These are phyloP conservation scores for Pterobdella sp. DNA, from an alignment of 2,888 invertebrate species.

Conservation along the genomic window DNA sequence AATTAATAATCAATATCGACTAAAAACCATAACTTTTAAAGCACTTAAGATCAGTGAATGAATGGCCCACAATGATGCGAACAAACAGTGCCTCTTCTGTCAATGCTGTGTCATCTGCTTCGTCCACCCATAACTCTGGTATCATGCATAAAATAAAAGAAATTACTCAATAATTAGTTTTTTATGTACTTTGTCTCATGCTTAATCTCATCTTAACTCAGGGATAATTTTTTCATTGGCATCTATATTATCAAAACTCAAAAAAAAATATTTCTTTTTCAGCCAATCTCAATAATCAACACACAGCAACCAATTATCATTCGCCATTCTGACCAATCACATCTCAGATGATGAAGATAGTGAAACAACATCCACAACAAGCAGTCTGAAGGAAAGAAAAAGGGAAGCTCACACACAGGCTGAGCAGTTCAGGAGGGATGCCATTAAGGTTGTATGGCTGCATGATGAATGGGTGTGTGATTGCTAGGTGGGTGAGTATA, in stretches of 20 bases:
- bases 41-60: too few relatives aligned
- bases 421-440: slow-evolving; percentile 90
- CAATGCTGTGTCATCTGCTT: slow-evolving; percentile 46
- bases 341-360: slow-evolving; percentile 55
- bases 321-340: not conserved
- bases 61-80: slow-evolving; percentile 38
- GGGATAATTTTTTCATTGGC: not conserved
- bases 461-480: not conserved
- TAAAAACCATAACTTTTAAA: too few relatives aligned
- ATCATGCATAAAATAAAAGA: too few relatives aligned
- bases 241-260: not conserved
- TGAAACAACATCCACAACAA: slow-evolving; percentile 55
- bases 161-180: too few relatives aligned
- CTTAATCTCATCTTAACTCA: too few relatives aligned
- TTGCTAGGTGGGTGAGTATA: not conserved
- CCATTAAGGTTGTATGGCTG: slow-evolving; percentile 65
- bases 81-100: slow-evolving; percentile 46
- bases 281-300: not conserved
- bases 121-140: slow-evolving; percentile 49
- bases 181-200: too few relatives aligned
- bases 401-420: slow-evolving; percentile 92
- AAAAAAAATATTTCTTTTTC: not conserved
- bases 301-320: not conserved
- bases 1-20: too few relatives aligned
- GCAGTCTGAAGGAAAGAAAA: slow-evolving; percentile 84